Conservation (phyloP, 2,113 vertebrate genomes). For the Phalacrocorax carbo region DNA sequence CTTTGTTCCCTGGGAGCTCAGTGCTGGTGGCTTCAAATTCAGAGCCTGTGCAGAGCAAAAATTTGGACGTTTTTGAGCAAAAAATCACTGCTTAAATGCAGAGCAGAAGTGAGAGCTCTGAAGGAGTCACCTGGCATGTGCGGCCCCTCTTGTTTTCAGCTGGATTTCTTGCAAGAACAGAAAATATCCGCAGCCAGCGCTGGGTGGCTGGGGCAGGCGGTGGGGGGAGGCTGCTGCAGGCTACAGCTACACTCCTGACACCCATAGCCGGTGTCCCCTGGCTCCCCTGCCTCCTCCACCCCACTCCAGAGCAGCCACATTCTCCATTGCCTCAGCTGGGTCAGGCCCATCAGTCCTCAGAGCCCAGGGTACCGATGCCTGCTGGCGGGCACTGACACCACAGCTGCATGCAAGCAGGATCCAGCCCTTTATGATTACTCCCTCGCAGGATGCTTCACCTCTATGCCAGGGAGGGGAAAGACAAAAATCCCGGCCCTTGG, state of each 20-base stretch:
- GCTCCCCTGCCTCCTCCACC: background rate
- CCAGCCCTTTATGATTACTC: accelerated
- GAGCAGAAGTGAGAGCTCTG: background rate
- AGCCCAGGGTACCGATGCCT: background rate
- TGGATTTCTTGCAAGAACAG: background rate
- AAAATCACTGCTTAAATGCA: background rate
- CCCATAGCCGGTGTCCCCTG: accelerated
- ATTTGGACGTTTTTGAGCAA: background rate
- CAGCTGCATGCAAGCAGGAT: background rate
- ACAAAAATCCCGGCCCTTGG: background rate
- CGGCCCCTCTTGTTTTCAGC: background rate
- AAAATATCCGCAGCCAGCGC: accelerated
- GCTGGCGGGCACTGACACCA: background rate
- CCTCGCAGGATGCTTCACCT: background rate
- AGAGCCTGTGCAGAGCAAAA: background rate
- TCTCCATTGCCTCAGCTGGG: background rate
- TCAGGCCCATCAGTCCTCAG: background rate
- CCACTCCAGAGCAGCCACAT: background rate
- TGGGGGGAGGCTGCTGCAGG: background rate
- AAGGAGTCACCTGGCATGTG: background rate
- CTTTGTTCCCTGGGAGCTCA: background rate
- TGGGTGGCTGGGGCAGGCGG: background rate
- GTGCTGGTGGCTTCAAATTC: background rate
- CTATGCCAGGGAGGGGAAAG: background rate
- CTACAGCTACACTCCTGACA: accelerated